phyloP scores from a whole-genome alignment of 2,797 vertebrate genomes.

The Melanotaenia nigrans region DNA sequence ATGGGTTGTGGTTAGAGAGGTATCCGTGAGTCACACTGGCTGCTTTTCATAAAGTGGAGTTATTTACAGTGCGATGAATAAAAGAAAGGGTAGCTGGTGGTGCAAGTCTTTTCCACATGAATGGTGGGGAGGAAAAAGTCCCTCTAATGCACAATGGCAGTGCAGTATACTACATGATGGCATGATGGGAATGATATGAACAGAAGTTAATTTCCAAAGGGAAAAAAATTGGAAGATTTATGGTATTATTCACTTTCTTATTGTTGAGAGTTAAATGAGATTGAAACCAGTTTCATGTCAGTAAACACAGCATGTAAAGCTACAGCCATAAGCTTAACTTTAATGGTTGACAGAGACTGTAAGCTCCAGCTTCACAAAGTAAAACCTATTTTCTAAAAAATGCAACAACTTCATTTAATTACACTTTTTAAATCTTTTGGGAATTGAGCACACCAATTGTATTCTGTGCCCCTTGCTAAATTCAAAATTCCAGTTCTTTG shows the following conservation, averaged over 20 bases:
- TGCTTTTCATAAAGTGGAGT: constrained; percentile 88
- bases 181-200: constrained; percentile 48
- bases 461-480: background rate
- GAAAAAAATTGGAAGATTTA: constrained; percentile 8
- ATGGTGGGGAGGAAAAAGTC: constrained; percentile 62
- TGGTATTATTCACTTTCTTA: background rate
- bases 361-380: background rate
- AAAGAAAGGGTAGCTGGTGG: constrained; percentile 84
- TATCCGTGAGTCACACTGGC: constrained; percentile 85
- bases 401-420: no score
- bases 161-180: constrained; percentile 42
- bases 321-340: background rate
- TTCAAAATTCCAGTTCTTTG: background rate
- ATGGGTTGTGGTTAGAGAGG: constrained; percentile 86
- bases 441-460: background rate
- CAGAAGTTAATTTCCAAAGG: constrained; percentile 47
- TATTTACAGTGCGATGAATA: constrained; percentile 88
- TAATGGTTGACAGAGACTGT: background rate
- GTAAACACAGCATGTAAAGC: constrained; percentile 3
- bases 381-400: background rate
- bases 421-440: background rate
- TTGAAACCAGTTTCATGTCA: background rate
- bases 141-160: constrained; percentile 75
- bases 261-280: background rate
- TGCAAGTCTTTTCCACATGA: constrained; percentile 82